Base-by-base conservation (phyloP, 2,888 invertebrate species). In the Cyclophora punctaria region DNA sequence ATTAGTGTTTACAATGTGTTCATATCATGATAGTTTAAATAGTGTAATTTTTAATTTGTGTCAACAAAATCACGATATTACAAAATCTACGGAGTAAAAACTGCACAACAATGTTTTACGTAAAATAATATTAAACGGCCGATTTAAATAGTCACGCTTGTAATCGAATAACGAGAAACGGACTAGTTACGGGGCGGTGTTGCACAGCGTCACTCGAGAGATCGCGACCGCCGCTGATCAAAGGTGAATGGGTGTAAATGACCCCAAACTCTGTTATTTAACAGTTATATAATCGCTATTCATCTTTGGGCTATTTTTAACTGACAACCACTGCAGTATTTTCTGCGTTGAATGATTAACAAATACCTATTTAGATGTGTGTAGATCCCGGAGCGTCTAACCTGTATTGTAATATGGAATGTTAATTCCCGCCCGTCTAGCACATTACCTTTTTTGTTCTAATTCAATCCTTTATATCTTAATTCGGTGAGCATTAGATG, bases 181-280 rank as follows among this genome's bases (percentile, higher is more conserved):
- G 54, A 57, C 50, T 50, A 55, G 54, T 49, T 48, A 48, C 35
- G 47, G 44, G n/a, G 49, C 35, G 47, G 44, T 20, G 49, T 59
- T 52, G 55, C 53, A 48, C 50, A 58, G 55, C 47, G 47, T 37
- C n/a, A 20, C 20, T 20, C 20, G 20, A 20, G 20, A 20, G 20
- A 20, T 20, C 20, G 20, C 20, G 44, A 48, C 44, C 37, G 35
- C 37, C 7, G 40, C 37, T 7, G 40, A 49, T 4, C 37, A 53
- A 52, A 56, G 42, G 48, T 51, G 51, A 57, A 62, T 52, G 59
- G 56, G 35, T 53, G 47, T 55, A 55, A 61, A 52, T 60, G 59
- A 64, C 58, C 63, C 64, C 62, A 53, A 56, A 59, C 55, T 51
- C 58, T 57, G 57, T 47, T 55, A 48, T 55, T 54, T 35, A 49